Evolutionary conservation across 2,888 invertebrate genomes (phyloP), one percentile per base, ranked within the genome.

Genomic region (Metacarcinus magister): DNA sequence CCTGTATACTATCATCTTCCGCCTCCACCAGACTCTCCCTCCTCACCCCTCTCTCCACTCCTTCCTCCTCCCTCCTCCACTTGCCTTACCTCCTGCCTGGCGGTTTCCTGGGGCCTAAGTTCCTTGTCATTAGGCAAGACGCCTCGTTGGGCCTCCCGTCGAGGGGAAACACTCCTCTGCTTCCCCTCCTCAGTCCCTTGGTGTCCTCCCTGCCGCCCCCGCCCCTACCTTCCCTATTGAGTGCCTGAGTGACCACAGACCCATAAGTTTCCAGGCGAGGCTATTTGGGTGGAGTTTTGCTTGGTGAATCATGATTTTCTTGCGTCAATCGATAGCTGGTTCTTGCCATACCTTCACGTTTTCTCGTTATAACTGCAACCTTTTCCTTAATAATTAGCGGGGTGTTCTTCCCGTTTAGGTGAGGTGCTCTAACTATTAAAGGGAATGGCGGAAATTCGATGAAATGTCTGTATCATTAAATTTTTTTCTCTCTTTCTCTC

Each of bases 61-160:
- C 32, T 32, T 28, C 75, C 16, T 28, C 28, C 75, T 28, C 75
- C 75, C 28, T 28, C 28, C 32, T 82, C 1, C n/a, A 23, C 82
- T 32, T 32, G 8, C 28, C 5, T 32, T 32, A 8, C 32, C 32
- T 5, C 13, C 2, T 13, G 13, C 32, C 32, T 82, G 28, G 28
- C 32, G 82, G 82, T 32, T 32, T 82, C 82, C 82, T 82, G 32
- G 0, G 82, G 82, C 5, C 32, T 23, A 82, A 28, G 82, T 82
- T 82, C 82, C 32, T 82, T 32, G 28, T 82, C 82, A 82, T 82
- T 82, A 82, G 32, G 82, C 82, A 82, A 82, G 28, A 4, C 82
- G 82, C 82, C 82, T 32, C 82, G 28, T 32, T 82, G 82, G 8
- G 82, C 13, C 32, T 32, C 82, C 28, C 32, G 82, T 10, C 82